Conservation (phyloP, 2,888 invertebrate genomes). For the Cheilosia pagana region DNA sequence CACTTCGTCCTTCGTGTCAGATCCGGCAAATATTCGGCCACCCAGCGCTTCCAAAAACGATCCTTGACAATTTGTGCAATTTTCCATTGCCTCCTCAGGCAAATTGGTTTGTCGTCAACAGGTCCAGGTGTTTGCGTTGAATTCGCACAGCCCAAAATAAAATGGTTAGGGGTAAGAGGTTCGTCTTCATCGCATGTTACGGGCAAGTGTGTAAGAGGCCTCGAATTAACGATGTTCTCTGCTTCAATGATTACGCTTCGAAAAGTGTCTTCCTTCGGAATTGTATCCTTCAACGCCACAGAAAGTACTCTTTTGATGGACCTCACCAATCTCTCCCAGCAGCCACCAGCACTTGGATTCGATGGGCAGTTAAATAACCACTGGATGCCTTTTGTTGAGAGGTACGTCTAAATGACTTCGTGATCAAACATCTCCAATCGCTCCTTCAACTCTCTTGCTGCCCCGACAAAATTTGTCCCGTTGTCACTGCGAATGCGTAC, state of each 20-base stretch:
- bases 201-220: too few relatives aligned
- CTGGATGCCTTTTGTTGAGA: slow-evolving; percentile 2
- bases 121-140: too few relatives aligned
- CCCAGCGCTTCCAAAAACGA: too few relatives aligned
- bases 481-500: not conserved
- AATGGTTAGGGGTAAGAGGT: too few relatives aligned
- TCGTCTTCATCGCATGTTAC: too few relatives aligned
- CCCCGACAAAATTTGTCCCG: not conserved
- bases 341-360: not conserved
- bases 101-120: too few relatives aligned
- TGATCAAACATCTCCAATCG: not conserved
- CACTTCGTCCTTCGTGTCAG: too few relatives aligned
- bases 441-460: not conserved
- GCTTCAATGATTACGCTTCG: not conserved
- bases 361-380: not conserved
- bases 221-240: too few relatives aligned
- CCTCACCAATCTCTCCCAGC: slow-evolving; percentile 1
- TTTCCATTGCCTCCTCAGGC: too few relatives aligned
- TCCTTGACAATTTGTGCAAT: too few relatives aligned
- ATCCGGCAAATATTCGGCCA: too few relatives aligned
- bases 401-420: not conserved
- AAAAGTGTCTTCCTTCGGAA: not conserved
- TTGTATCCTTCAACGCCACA: not conserved
- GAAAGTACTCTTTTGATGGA: slow-evolving; percentile 1
- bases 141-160: too few relatives aligned